Base-by-base conservation (phyloP, 2,797 vertebrate species). In the Lacerta agilis region DNA sequence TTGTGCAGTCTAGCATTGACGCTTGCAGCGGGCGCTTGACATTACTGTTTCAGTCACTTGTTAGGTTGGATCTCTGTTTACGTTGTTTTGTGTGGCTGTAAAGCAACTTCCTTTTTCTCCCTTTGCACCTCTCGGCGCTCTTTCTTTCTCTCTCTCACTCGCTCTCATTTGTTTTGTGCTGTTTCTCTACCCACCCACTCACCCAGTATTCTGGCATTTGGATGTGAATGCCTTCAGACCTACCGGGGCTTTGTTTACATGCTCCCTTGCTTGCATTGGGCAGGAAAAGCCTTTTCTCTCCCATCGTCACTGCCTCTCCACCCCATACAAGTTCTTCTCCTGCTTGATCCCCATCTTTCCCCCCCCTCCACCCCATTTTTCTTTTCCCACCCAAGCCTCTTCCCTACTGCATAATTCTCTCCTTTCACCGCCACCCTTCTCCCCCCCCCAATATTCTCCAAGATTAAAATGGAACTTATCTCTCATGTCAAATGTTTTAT, bases 401-500 rank as follows among this genome's bases (percentile, higher is more conserved):
- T 95, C 91, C 61, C 90, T 94, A 75, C 92, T 95, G 93, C 93
- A 84, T 90, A 92, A 94, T 94, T 92, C 93, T 91, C 91, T 93
- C 94, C 95, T 94, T 96, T 79, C 25, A 27, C 95, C 18, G 5
- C 72, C 72, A 15, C 85, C 93, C 13, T 55, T 55, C 49, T 55
- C 43, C 93, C 96, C 96, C 94, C 92, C 91, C 92, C 93, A 18
- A 0, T 92, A 92, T 94, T 83, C 94, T 95, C 91, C 91, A 86
- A 1, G 96, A 97, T 97, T 96, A 97, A 99, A 99, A 98, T 99
- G 98, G 98, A 99, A 99, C 98, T 99, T 99, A 99, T 99, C 98
- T 99, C 98, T 98, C 98, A 98, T 97, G 97, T 99, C 98, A 98
- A 97, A 98, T 98, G 98, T 99, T 99, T 99, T 99, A 98, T 99